Percentiles rank a stretch among this genome's conserved stretches.
Evolutionary conservation across 1,140 invertebrate species (phyloP).

Genomic region (Drosophila sturtevanti): DNA sequence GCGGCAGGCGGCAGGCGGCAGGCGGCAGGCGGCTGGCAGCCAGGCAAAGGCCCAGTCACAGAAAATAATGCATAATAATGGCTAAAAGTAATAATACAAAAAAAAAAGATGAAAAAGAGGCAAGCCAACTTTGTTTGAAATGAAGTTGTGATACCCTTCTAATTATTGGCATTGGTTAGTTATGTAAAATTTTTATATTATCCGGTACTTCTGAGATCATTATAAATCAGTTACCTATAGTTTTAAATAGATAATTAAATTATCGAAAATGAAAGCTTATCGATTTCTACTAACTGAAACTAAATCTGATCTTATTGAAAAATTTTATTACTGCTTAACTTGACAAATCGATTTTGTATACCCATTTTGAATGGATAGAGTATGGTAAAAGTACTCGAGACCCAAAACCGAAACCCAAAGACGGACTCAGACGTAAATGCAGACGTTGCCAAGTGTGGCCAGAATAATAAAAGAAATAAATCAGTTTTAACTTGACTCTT

Average conservation of each 20-base stretch:
- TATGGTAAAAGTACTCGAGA: not conserved
- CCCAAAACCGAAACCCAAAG: constrained; percentile 5
- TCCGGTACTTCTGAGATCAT: not conserved
- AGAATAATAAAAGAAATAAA: constrained; percentile 64
- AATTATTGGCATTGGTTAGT: not conserved
- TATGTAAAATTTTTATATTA: too few relatives aligned
- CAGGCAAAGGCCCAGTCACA: not conserved
- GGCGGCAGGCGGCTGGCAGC: not conserved
- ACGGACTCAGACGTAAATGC: not conserved
- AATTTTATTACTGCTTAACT: too few relatives aligned
- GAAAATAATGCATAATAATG: constrained; percentile 18
- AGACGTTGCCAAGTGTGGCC: constrained; percentile 2
- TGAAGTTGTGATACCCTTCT: not conserved
- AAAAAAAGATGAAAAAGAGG: not conserved
- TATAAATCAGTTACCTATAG: too few relatives aligned
- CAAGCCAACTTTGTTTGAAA: not conserved
- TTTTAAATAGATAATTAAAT: too few relatives aligned
- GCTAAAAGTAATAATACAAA: constrained; percentile 7
- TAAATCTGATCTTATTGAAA: too few relatives aligned
- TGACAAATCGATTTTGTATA: not conserved
- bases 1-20: not conserved
- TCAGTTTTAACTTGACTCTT: constrained; percentile 56
- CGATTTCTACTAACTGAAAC: too few relatives aligned
- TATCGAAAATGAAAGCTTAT: too few relatives aligned
- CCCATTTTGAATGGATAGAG: not conserved